A percentile compares a stretch with the other conserved stretches of the same genome.
Conservation (phyloP, 2,888 invertebrate species). For the Chrysolina americana region DNA sequence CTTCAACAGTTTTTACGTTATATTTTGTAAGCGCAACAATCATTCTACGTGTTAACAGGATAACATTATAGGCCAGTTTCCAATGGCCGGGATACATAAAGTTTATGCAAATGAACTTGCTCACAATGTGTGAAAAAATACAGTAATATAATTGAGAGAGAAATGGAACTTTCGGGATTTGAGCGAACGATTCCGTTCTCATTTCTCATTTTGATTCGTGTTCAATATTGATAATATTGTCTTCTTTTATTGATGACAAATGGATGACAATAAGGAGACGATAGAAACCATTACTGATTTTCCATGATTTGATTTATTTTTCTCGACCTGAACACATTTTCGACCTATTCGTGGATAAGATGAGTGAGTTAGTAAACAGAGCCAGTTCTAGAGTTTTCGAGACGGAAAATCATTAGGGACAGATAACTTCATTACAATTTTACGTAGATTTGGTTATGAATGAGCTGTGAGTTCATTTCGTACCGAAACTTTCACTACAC, state of each 20-base stretch:
- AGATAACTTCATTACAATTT: too few species aligned
- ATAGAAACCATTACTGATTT: too few species aligned
- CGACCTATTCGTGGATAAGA: too few species aligned
- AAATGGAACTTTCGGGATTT: neutral
- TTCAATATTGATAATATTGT: neutral
- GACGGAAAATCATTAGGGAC: too few species aligned
- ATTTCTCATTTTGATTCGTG: neutral
- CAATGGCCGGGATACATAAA: conserved; percentile 50
- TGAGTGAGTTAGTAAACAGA: too few species aligned
- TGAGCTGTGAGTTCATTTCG: too few species aligned
- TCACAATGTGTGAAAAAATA: conserved; percentile 36
- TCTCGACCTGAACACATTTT: too few species aligned
- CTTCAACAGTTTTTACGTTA: conserved; percentile 44
- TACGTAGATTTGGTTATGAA: too few species aligned
- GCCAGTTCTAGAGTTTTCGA: too few species aligned
- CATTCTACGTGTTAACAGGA: conserved; percentile 54
- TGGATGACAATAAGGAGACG: too few species aligned
- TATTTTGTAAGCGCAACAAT: conserved; percentile 55
- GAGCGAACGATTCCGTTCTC: neutral
- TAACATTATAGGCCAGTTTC: conserved; percentile 54
- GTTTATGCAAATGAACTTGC: conserved; percentile 40
- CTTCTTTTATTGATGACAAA: neutral
- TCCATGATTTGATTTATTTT: too few species aligned
- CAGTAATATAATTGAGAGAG: neutral
- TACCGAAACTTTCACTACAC: too few species aligned